Percentiles rank a stretch among this genome's conserved stretches.
These are phyloP conservation scores for Stegodyphus dumicola DNA, from an alignment of 1,140 invertebrate species.

Conservation along the genomic window DNA sequence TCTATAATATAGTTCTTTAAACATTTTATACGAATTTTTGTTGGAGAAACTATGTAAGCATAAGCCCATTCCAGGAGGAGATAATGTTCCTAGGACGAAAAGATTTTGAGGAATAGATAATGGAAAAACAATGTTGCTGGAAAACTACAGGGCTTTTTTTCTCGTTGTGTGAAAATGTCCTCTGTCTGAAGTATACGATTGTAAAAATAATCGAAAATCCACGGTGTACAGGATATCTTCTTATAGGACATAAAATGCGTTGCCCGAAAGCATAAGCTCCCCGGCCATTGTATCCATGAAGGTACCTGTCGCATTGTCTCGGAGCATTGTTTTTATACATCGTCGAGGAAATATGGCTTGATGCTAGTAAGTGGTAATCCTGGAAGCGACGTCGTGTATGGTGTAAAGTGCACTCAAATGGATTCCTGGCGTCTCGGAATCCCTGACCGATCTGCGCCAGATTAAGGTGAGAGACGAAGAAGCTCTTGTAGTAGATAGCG, in stretches of 20 bases:
- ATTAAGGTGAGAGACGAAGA: conserved; percentile 37
- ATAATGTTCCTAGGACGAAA: no score
- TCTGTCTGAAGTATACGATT: no score
- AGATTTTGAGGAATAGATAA: no score
- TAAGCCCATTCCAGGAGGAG: no score
- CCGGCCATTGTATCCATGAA: conserved; percentile 24
- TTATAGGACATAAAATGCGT: conserved; percentile 19
- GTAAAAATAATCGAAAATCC: no score
- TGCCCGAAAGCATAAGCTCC: conserved; percentile 25
- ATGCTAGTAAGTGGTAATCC: conserved; percentile 43
- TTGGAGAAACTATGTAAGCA: no score
- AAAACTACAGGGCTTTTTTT: no score
- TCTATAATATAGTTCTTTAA: no score
- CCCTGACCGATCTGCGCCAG: conserved; percentile 38
- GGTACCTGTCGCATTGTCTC: conserved; percentile 25
- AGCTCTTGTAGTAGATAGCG: conserved; percentile 42
- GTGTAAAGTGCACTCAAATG: conserved; percentile 59
- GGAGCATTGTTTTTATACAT: conserved; percentile 16
- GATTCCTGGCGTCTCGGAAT: conserved; percentile 32
- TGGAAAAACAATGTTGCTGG: no score
- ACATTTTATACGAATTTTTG: no score
- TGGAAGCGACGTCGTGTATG: background rate
- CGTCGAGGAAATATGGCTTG: conserved; percentile 20
- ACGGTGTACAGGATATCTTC: background rate
- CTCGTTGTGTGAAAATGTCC: no score